Evolutionary conservation across 1,140 invertebrate species (phyloP).

Genomic region (Bathynomus jamesi): DNA sequence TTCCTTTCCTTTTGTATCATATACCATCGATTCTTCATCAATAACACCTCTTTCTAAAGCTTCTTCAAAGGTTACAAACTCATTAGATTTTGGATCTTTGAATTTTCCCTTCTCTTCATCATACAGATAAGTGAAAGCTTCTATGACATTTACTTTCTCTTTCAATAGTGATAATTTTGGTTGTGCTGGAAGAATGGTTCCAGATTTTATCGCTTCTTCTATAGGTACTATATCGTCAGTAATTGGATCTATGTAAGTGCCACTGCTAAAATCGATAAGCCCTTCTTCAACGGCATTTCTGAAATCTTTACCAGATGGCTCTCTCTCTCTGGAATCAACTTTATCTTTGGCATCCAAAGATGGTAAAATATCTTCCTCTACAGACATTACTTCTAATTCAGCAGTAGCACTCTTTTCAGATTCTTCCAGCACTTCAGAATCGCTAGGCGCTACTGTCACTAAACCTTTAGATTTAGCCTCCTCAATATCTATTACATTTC

Average conservation of each 20-base stretch:
- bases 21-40: constrained; percentile 62
- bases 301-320: constrained; percentile 44
- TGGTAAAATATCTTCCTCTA: constrained; percentile 51
- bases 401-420: neutral
- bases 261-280: constrained; percentile 56
- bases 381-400: constrained; percentile 52
- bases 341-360: too few species aligned
- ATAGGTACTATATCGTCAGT: constrained; percentile 58
- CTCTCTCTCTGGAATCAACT: too few species aligned
- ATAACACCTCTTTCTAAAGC: constrained; percentile 67
- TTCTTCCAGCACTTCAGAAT: too few species aligned
- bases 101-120: constrained; percentile 58
- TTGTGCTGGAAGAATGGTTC: constrained; percentile 49
- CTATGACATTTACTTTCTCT: constrained; percentile 51
- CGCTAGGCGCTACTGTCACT: too few species aligned
- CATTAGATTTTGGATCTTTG: constrained; percentile 57
- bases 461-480: constrained; percentile 27
- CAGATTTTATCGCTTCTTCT: constrained; percentile 55
- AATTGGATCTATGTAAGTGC: constrained; percentile 58
- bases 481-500: constrained; percentile 60
- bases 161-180: constrained; percentile 50
- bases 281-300: constrained; percentile 57
- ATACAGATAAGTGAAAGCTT: constrained; percentile 59
- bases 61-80: constrained; percentile 61
- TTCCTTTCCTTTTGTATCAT: constrained; percentile 54